These are phyloP conservation scores for Antennarius striatus DNA, from an alignment of 2,113 vertebrate genomes.

Conservation along the genomic window DNA sequence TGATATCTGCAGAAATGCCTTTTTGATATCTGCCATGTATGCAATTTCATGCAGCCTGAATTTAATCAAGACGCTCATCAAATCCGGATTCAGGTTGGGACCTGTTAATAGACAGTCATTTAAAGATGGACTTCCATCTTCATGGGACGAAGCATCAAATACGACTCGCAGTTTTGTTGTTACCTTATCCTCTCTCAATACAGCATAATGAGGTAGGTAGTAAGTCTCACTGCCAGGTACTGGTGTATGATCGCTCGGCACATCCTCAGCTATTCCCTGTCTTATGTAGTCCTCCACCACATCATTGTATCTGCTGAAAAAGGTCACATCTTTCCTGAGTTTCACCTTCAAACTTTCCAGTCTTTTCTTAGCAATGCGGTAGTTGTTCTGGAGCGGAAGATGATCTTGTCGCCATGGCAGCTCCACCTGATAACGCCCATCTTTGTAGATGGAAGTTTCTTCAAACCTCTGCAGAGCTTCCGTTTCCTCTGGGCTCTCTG, in stretches of 20 bases:
- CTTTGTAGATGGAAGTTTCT: too few species aligned
- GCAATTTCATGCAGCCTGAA: constrained; percentile 32
- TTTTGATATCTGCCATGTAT: constrained; percentile 14
- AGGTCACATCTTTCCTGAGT: too few species aligned
- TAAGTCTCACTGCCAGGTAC: neutral
- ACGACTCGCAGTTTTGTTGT: constrained; percentile 37
- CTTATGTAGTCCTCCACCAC: constrained; percentile 25
- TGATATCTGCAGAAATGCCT: constrained; percentile 19
- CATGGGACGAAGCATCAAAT: constrained; percentile 47
- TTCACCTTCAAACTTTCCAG: too few species aligned
- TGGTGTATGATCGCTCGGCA: neutral
- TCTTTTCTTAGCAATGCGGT: too few species aligned
- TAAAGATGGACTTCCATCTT: constrained; percentile 22
- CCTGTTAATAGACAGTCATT: constrained; percentile 35
- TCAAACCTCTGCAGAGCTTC: too few species aligned
- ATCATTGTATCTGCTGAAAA: neutral
- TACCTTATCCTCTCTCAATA: constrained; percentile 21
- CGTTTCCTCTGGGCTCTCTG: too few species aligned
- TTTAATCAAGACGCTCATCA: constrained; percentile 25
- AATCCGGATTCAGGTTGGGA: constrained; percentile 36
- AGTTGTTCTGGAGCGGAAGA: too few species aligned
- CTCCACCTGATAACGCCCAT: too few species aligned
- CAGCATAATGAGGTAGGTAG: constrained; percentile 27
- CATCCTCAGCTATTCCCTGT: constrained; percentile 21
- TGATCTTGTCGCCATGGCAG: too few species aligned